Percentiles rank a stretch among this genome's conserved stretches.
Evolutionary conservation across 2,113 vertebrate genomes (phyloP).

Genomic region (Heliornis fulica): DNA sequence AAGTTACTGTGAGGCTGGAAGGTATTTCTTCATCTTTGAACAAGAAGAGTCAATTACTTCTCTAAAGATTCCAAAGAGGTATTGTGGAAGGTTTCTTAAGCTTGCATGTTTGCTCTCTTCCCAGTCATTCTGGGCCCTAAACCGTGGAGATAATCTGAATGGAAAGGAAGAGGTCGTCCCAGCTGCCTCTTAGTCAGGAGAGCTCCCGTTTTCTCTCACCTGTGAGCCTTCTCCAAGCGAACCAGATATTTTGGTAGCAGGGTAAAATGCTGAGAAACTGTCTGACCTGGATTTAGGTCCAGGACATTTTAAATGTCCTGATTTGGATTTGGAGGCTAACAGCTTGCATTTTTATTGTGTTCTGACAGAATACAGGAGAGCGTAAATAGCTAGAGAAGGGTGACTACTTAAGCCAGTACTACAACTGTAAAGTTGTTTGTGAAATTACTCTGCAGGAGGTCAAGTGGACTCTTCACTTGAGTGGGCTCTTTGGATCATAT

Average conservation of each 20-base stretch:
- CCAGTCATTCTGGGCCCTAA: neutral
- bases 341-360: neutral
- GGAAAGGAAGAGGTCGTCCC: neutral
- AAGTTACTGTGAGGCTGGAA: neutral
- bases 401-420: neutral
- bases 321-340: neutral
- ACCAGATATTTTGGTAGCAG: neutral
- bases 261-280: neutral
- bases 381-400: neutral
- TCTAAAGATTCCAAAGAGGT: neutral
- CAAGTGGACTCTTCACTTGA: slow-evolving; percentile 13
- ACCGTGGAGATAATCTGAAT: neutral
- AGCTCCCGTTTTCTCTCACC: neutral
- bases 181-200: neutral
- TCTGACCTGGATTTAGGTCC: neutral
- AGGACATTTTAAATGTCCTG: neutral
- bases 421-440: neutral
- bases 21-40: neutral
- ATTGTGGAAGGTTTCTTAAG: neutral
- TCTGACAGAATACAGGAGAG: neutral
- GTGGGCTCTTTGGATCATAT: neutral
- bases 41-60: neutral
- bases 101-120: neutral
- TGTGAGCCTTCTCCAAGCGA: neutral
- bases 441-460: neutral